Percentiles rank a stretch among this genome's conserved stretches.
phyloP scores from a whole-genome alignment of 2,113 vertebrate species.

The Riparia riparia region DNA sequence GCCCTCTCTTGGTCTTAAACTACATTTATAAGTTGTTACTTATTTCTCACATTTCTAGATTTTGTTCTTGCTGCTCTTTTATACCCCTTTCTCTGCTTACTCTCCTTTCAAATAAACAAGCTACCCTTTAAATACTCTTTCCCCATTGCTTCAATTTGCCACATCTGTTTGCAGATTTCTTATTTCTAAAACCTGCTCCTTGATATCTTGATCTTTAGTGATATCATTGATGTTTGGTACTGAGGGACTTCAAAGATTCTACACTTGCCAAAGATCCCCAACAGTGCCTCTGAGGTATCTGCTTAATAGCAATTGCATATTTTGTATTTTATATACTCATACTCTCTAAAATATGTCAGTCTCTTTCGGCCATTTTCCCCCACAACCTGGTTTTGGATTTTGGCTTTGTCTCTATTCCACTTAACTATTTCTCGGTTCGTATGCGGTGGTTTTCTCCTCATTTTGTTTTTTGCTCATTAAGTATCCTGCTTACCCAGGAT shows the following conservation, averaged over 20 bases:
- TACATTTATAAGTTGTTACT: not conserved
- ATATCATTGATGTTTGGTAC: not conserved
- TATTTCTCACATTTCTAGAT: not conserved
- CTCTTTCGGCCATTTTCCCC: not conserved
- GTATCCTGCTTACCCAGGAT: not conserved
- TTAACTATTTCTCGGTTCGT: not conserved
- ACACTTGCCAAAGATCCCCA: not conserved
- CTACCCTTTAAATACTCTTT: not conserved
- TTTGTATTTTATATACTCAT: not conserved
- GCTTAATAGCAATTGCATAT: not conserved
- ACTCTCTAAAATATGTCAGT: not conserved
- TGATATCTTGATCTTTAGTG: not conserved
- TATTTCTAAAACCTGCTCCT: not conserved
- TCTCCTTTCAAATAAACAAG: not conserved
- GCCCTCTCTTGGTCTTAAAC: not conserved
- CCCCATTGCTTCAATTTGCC: not conserved
- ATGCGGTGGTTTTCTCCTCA: not conserved
- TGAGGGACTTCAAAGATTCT: not conserved
- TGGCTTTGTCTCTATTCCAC: not conserved
- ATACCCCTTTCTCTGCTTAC: not conserved
- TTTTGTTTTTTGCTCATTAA: not conserved
- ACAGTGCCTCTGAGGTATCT: not conserved
- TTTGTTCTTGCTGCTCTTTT: not conserved
- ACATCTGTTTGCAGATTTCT: not conserved
- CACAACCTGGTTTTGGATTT: not conserved